Base-by-base conservation (phyloP, 2,797 vertebrate genomes). In the Enteromius paludinosus region DNA sequence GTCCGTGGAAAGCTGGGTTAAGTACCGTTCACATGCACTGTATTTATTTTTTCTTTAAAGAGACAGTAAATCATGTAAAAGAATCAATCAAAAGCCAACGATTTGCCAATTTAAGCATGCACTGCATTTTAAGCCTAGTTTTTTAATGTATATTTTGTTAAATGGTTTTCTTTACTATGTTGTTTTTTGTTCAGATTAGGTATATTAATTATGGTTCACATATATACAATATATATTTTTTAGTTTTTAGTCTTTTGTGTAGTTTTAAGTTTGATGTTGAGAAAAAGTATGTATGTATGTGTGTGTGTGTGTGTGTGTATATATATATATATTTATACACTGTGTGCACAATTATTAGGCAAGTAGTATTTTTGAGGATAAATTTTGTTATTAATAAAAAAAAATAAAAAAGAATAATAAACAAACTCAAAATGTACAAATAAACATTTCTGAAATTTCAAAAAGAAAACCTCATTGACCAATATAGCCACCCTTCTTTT, bases 1-100 rank as follows among this genome's bases (percentile, higher is more conserved):
- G 71, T 66, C 71, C 45, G 7, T 75, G 35, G 80, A 64, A 74
- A 49, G 79, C 69, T 52, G 45, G 70, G 56, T 73, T 73, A 73
- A 54, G 61, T 66, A 64, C n/a, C 25, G 43, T 73, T 65, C n/a
- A 73, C 56, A 81, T 49, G 64, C 49, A 72, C 69, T 20, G 54
- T 64, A 17, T 20, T 30, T 54, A 12, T 41, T 20, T 68, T 38
- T 12, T 14, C 12, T 20, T 38, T 38, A 10, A 64, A 47, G 41
- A 30, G n/a, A 20, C 25, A 54, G 49, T 25, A 9, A 23, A 14
- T 38, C 15, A 9, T 43, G 30, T 18, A 61, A 43, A 10, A 61
- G 0, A 18, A 20, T 71, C 25, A 0, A 18, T 71, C 10, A 20
- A 71, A 71, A 71, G 12, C 23, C 12, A 61, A 18, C 8, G 0